Conservation (phyloP, 2,113 vertebrate genomes). For the Prolemur simus region DNA sequence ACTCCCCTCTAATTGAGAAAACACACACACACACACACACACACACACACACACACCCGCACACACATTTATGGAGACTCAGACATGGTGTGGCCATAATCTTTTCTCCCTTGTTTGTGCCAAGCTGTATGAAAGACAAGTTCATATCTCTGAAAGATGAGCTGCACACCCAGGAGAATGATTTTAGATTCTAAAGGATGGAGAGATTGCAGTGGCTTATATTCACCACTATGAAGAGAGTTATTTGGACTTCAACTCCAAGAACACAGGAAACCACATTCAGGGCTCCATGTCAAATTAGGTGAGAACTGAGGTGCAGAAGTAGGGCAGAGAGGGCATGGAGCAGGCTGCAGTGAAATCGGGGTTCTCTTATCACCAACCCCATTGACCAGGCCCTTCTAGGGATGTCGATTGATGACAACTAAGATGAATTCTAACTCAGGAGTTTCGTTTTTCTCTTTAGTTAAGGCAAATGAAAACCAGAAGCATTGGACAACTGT, state of each 20-base stretch:
- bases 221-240: background rate
- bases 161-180: background rate
- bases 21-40: background rate
- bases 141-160: constrained; percentile 58
- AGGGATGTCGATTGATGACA: background rate
- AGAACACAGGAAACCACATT: background rate
- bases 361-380: background rate
- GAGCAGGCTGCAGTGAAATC: background rate
- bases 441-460: background rate
- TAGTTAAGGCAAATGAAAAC: background rate
- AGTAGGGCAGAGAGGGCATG: background rate
- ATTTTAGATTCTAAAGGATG: background rate
- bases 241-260: background rate
- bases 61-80: background rate
- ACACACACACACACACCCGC: background rate
- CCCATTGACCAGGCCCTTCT: background rate
- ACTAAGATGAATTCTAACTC: background rate
- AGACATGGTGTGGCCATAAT: constrained; percentile 33
- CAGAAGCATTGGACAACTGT: background rate
- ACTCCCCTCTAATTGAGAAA: constrained; percentile 65
- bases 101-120: constrained; percentile 55
- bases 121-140: constrained; percentile 41
- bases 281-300: background rate
- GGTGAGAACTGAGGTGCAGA: background rate
- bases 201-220: background rate